phyloP scores from a whole-genome alignment of 2,113 vertebrate species.

The Entomyzon cyanotis region DNA sequence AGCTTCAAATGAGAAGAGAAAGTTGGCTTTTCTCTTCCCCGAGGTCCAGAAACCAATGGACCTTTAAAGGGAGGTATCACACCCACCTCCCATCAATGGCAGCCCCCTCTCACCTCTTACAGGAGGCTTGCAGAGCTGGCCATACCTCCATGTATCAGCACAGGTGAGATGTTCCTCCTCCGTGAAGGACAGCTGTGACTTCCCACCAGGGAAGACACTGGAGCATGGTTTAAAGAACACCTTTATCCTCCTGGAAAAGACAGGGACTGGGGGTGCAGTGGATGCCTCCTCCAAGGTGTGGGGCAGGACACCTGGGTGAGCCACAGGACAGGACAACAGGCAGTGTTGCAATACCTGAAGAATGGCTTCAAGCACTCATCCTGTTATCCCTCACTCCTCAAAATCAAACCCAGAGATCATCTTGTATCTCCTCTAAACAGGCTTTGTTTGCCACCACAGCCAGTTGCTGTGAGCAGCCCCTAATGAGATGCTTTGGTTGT shows the following conservation, averaged over 20 bases:
- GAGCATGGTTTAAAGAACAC: background rate
- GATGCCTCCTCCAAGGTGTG: background rate
- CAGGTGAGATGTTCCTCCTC: background rate
- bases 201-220: background rate
- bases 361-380: background rate
- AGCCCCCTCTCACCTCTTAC: background rate
- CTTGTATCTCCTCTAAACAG: background rate
- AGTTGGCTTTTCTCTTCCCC: background rate
- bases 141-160: background rate
- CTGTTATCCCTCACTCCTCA: background rate
- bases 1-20: background rate
- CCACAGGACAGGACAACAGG: background rate
- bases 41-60: rapidly evolving
- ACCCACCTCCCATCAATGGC: background rate
- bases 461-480: background rate
- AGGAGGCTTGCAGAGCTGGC: background rate
- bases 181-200: background rate
- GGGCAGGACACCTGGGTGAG: background rate
- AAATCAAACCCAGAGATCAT: background rate
- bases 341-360: background rate
- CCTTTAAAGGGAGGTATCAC: background rate
- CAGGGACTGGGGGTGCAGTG: rapidly evolving
- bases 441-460: background rate
- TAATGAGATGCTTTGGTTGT: background rate
- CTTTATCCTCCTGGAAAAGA: background rate